Conservation (phyloP, 2,888 invertebrate genomes). For the Phengaris arion region DNA sequence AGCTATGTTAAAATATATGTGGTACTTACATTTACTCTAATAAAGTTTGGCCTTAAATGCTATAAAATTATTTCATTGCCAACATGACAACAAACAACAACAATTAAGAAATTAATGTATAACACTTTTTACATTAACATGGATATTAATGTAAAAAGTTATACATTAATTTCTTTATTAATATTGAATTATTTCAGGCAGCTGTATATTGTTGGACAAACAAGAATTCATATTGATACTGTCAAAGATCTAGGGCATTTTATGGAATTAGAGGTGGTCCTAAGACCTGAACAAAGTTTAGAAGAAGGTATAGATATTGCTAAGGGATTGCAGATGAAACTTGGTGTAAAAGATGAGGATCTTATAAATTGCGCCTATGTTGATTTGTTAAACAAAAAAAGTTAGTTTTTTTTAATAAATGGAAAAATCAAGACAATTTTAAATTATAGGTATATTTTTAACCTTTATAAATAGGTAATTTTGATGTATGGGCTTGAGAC, state of each 20-base stretch:
- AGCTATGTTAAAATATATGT: background rate
- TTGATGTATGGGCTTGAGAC: no score
- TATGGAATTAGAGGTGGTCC: constrained; percentile 91
- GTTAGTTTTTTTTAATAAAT: background rate
- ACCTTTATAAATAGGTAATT: no score
- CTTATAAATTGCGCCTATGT: constrained; percentile 87
- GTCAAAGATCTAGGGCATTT: constrained; percentile 89
- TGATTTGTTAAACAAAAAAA: constrained; percentile 79
- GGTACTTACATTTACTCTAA: no score
- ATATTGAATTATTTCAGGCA: constrained; percentile 64
- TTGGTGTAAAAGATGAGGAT: constrained; percentile 82
- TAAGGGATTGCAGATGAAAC: constrained; percentile 81
- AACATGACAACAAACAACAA: no score
- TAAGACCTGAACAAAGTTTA: constrained; percentile 82
- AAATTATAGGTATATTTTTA: no score
- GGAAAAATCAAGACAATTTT: background rate
- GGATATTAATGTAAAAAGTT: no score
- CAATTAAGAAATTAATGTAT: no score
- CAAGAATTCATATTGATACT: constrained; percentile 92
- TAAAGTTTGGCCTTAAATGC: no score
- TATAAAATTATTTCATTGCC: no score
- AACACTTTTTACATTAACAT: no score
- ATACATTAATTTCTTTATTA: no score
- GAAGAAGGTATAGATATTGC: constrained; percentile 87
- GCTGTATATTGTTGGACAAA: constrained; percentile 89